A percentile compares a stretch with the other conserved stretches of the same genome.
These are phyloP conservation scores for Micromys minutus DNA, from an alignment of 2,113 vertebrate genomes.

Conservation along the genomic window DNA sequence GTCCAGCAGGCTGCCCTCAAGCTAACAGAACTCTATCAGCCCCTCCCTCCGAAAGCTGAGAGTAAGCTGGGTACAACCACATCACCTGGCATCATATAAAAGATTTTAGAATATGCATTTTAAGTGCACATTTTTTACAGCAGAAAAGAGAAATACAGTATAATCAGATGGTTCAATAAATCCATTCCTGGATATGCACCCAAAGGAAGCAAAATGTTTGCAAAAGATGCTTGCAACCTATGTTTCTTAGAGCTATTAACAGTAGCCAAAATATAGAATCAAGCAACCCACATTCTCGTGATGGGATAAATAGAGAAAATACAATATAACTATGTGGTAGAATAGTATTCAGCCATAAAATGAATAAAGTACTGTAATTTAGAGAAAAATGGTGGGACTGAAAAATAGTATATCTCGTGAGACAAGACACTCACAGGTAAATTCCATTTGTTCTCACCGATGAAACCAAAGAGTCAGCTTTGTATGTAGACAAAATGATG, in stretches of 20 bases:
- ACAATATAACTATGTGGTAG: background rate
- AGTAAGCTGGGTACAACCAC: background rate
- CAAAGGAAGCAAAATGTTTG: background rate
- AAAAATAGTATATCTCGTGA: background rate
- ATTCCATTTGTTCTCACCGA: background rate
- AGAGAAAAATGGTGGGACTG: background rate
- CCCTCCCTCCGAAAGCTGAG: background rate
- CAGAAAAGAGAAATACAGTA: background rate
- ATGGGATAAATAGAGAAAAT: background rate
- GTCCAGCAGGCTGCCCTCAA: too few relatives aligned
- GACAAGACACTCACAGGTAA: background rate
- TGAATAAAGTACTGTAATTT: background rate
- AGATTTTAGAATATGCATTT: constrained; percentile 9
- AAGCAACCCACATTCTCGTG: background rate
- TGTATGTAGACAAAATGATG: background rate
- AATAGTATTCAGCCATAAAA: background rate
- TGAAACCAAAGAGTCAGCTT: background rate
- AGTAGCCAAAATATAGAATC: background rate
- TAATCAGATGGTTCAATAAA: background rate
- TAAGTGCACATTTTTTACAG: background rate
- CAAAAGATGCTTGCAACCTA: background rate
- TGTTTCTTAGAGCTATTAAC: background rate
- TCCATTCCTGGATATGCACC: background rate
- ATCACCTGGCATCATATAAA: background rate
- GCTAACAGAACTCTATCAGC: background rate